A percentile compares a stretch with the other conserved stretches of the same genome.
phyloP scores from a whole-genome alignment of 2,888 invertebrate genomes.

The Xylophagus ater region DNA sequence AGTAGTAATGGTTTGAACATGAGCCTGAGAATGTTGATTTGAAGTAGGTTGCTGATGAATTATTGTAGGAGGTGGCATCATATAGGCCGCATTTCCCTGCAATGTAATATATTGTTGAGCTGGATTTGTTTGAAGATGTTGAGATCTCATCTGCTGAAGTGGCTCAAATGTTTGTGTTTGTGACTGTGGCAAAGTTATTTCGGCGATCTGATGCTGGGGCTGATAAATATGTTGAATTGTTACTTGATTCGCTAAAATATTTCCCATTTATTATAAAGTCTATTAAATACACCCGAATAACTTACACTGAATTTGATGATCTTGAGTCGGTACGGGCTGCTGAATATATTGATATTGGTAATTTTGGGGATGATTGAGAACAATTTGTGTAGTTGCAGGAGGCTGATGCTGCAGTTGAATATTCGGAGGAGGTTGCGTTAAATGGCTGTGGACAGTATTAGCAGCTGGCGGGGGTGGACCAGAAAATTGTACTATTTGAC shows the following conservation, averaged over 20 bases:
- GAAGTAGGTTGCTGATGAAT: conserved; percentile 18
- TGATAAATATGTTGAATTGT: conserved; percentile 22
- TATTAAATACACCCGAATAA: background rate
- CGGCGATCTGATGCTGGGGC: conserved; percentile 19
- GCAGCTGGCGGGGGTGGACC: conserved; percentile 16
- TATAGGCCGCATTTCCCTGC: conserved; percentile 23
- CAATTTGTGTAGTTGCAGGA: conserved; percentile 16
- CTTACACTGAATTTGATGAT: conserved; percentile 16
- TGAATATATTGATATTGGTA: conserved; percentile 22
- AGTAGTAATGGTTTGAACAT: conserved; percentile 15
- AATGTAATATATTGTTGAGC: conserved; percentile 23
- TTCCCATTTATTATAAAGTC: background rate
- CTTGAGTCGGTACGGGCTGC: conserved; percentile 14
- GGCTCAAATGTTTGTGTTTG: conserved; percentile 12
- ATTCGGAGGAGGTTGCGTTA: conserved; percentile 20
- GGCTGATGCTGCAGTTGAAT: conserved; percentile 19
- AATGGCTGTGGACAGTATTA: conserved; percentile 9
- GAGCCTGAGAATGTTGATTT: conserved; percentile 11
- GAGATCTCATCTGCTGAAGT: conserved; percentile 15
- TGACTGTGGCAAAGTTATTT: conserved; percentile 11
- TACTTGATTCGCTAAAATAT: conserved; percentile 17
- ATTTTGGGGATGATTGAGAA: conserved; percentile 20
- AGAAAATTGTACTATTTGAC: conserved; percentile 19
- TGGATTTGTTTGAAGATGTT: conserved; percentile 16
- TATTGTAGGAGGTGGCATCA: conserved; percentile 24